Evolutionary conservation across 2,113 vertebrate genomes (phyloP).

Genomic region (Lasiurus borealis): DNA sequence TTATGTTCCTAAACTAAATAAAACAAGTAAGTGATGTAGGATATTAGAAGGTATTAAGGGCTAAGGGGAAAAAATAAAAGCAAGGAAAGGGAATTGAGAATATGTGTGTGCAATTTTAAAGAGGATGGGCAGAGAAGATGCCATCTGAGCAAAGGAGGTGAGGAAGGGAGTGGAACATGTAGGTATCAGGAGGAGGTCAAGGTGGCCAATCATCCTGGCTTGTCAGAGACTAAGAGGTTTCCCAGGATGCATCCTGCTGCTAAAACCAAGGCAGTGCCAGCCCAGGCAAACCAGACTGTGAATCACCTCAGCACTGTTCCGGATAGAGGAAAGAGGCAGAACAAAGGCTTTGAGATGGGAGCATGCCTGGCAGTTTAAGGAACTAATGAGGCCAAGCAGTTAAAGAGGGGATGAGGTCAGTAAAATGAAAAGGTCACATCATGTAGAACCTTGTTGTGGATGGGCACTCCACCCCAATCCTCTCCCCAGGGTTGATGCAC

Average conservation of each 20-base stretch:
- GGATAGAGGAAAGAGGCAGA: neutral
- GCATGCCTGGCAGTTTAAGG: neutral
- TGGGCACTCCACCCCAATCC: neutral
- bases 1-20: slow-evolving; percentile 25
- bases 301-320: neutral
- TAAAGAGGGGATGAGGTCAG: neutral
- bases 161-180: neutral
- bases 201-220: neutral
- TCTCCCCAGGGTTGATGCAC: neutral
- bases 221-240: neutral
- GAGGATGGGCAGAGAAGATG: neutral
- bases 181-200: neutral
- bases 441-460: neutral
- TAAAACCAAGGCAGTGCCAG: neutral
- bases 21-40: neutral
- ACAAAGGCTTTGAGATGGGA: neutral
- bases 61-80: neutral
- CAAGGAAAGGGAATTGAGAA: neutral
- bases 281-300: neutral
- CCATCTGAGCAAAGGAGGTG: neutral
- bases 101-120: neutral
- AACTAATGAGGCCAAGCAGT: neutral
- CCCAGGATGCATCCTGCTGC: neutral
- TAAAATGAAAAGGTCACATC: neutral
- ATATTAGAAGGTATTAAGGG: slow-evolving; percentile 52